Percentiles rank a stretch among this genome's conserved stretches.
These are phyloP conservation scores for Reticulitermes lucifugus DNA, from an alignment of 2,888 invertebrate species.

Conservation along the genomic window DNA sequence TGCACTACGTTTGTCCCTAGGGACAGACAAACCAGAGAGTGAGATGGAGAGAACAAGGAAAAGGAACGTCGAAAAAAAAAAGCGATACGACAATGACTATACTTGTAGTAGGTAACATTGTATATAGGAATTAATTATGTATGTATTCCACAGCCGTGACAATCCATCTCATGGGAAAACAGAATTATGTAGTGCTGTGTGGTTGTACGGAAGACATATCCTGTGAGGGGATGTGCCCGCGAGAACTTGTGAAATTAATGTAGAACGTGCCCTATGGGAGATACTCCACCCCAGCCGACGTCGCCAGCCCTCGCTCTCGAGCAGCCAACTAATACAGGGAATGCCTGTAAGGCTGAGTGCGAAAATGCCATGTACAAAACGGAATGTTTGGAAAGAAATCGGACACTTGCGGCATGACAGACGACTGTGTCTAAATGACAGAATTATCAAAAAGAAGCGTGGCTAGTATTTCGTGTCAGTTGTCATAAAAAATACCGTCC, in stretches of 20 bases:
- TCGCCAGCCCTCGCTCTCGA: neutral
- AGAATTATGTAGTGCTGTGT: neutral
- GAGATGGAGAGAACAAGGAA: neutral
- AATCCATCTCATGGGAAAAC: constrained; percentile 25
- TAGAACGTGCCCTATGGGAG: constrained; percentile 19
- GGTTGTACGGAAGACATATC: neutral
- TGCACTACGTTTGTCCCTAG: neutral
- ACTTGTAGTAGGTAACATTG: neutral
- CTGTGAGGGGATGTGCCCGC: neutral
- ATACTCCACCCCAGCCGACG: neutral
- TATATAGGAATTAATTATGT: constrained; percentile 14
- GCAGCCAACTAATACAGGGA: neutral
- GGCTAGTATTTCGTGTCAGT: neutral
- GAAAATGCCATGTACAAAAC: neutral
- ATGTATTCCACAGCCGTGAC: constrained; percentile 4
- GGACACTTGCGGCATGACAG: neutral
- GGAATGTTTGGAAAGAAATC: too few relatives aligned
- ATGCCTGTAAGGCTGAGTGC: neutral
- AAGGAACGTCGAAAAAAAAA: neutral
- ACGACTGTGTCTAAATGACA: neutral
- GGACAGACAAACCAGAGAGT: neutral
- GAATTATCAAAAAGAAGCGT: neutral
- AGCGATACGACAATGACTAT: neutral
- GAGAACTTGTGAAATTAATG: constrained; percentile 26
- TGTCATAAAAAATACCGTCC: neutral